phyloP scores from a whole-genome alignment of 1,140 invertebrate genomes.

The Drosophila yakuba region DNA sequence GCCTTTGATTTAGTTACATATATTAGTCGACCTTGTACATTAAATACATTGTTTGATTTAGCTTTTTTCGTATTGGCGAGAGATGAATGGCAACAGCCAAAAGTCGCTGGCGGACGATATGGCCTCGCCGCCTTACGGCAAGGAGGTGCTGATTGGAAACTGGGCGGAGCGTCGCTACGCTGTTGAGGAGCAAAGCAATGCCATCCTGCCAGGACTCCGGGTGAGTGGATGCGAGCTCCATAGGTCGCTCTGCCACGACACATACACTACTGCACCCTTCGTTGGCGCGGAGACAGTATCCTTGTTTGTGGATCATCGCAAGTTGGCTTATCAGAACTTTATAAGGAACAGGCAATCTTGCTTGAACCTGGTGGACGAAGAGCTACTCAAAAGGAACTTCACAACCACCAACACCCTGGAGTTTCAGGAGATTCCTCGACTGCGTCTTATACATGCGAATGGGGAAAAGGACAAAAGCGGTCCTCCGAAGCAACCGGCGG shows the following conservation, averaged over 20 bases:
- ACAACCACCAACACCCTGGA: conserved; percentile 58
- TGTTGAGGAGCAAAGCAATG: conserved; percentile 41
- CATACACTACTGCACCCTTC: conserved; percentile 26
- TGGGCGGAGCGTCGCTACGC: conserved; percentile 61
- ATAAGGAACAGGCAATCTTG: conserved; percentile 5
- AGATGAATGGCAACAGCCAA: neutral
- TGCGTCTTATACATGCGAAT: neutral
- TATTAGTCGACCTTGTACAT: no score
- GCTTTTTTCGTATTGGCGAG: neutral
- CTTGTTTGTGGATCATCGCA: conserved; percentile 28
- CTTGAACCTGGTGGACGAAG: conserved; percentile 35
- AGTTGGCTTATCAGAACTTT: conserved; percentile 34
- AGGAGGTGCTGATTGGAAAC: conserved; percentile 58
- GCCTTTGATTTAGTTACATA: neutral
- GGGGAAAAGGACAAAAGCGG: conserved; percentile 10
- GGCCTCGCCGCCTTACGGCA: conserved; percentile 32
- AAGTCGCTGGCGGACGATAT: conserved; percentile 31
- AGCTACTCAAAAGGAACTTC: conserved; percentile 31
- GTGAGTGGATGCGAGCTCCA: conserved; percentile 47
- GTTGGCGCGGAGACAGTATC: neutral
- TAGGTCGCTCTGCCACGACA: conserved; percentile 38
- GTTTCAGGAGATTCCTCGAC: conserved; percentile 46
- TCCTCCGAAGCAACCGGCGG: neutral
- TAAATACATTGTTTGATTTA: neutral
- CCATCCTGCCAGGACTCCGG: conserved; percentile 54